Base-by-base conservation (phyloP, 2,888 invertebrate species). In the Eulithis prunata region DNA sequence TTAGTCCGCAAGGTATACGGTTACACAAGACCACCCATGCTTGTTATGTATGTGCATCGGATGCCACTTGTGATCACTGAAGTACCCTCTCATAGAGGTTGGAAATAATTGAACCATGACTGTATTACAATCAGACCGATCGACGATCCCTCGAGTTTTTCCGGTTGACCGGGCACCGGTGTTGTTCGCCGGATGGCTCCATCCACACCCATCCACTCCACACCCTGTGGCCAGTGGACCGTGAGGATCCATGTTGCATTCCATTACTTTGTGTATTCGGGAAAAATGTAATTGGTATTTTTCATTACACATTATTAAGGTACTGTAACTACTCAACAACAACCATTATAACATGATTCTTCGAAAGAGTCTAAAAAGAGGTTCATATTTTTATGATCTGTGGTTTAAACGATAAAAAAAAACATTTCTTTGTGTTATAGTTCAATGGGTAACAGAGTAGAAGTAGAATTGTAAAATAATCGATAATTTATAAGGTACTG, bases 161-260 rank as follows among this genome's bases (percentile, higher is more conserved):
- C 71, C 70, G 70, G 68, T 21, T 71, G 73, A 74, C 71, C 65
- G 72, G 58, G 6, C 57, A 36, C 64, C 63, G 61, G 66, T 68
- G 73, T 74, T 74, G 68, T 70, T 64, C 68, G 59, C 21, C 84
- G 83, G 83, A 83, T 84, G 84, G 84, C 83, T 85, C 71, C 75
- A 68, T 78, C 77, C 77, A 77, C 78, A 74, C 75, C 63, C 76
- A 74, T 72, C 66, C 74, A 74, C 78, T 81, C 79, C 77, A 55
- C 69, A 61, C 71, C 71, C 68, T 68, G 69, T 60, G 47, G 52
- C 58, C 72, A 71, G 51, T 63, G 67, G 64, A 70, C 64, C 68
- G 73, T 63, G 65, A 66, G 53, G 58, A 60, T 62, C 66, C 64
- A 55, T 64, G 62, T 49, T 61, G 61, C 67, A 67, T 64, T 69